These are phyloP conservation scores for Mystacornis crossleyi DNA, from an alignment of 2,113 vertebrate species.

Conservation along the genomic window DNA sequence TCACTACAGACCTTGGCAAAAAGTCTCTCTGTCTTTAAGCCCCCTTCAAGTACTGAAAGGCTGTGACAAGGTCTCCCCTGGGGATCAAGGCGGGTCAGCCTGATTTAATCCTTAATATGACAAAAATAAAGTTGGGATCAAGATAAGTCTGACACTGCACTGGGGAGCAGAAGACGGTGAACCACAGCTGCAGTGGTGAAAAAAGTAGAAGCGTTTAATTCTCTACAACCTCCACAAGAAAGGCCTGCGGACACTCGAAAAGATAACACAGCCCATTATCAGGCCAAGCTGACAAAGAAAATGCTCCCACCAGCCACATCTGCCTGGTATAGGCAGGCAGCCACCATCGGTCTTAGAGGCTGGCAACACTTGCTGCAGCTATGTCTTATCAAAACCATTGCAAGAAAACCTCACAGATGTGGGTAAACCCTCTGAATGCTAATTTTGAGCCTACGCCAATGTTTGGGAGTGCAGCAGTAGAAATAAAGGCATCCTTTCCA, in stretches of 20 bases:
- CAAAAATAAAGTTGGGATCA: background rate
- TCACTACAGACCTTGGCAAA: background rate
- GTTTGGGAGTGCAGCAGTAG: background rate
- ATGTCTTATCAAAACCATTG: background rate
- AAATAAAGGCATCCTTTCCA: background rate
- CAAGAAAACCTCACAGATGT: background rate
- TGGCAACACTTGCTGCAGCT: background rate
- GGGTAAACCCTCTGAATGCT: background rate
- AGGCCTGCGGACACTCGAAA: background rate
- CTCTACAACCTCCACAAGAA: background rate
- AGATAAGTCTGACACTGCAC: background rate
- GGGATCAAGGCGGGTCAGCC: background rate
- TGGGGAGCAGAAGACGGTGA: background rate
- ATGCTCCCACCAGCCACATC: background rate
- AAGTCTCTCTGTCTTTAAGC: background rate
- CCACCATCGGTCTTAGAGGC: background rate
- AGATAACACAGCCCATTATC: background rate
- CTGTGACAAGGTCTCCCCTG: background rate
- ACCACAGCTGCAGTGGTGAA: background rate
- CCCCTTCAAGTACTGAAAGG: background rate
- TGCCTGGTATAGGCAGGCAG: background rate
- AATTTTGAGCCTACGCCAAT: background rate
- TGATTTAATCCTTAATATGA: background rate
- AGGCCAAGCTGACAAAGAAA: background rate
- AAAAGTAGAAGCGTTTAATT: background rate